A percentile compares a stretch with the other conserved stretches of the same genome.
Evolutionary conservation across 2,797 vertebrate species (phyloP).

Genomic region (Trachurus trachurus): DNA sequence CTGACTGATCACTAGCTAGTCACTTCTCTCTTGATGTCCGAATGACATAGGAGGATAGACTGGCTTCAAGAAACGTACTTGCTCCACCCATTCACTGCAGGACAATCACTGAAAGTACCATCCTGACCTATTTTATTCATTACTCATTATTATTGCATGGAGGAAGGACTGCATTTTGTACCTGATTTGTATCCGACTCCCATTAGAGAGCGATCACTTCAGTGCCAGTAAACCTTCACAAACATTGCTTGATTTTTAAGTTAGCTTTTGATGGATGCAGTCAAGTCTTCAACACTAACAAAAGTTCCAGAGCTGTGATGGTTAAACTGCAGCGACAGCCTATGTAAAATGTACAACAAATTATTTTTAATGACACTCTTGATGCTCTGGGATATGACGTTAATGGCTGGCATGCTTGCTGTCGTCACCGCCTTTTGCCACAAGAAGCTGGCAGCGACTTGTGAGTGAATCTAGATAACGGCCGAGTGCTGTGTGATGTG

Average conservation of each 20-base stretch:
- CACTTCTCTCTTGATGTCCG: too few species aligned
- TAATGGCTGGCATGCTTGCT: slow-evolving; percentile 13
- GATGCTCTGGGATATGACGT: slow-evolving; percentile 22
- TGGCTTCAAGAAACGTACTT: too few species aligned
- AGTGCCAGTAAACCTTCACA: background rate
- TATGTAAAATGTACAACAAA: slow-evolving; percentile 24
- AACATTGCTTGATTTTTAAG: too few species aligned
- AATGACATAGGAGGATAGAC: too few species aligned
- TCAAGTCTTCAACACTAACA: background rate
- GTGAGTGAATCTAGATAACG: slow-evolving; percentile 61
- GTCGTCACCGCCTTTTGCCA: slow-evolving; percentile 12
- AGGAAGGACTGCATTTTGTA: too few species aligned
- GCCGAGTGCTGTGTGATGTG: slow-evolving; percentile 47
- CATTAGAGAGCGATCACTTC: background rate
- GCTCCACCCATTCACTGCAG: too few species aligned
- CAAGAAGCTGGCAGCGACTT: slow-evolving; percentile 34
- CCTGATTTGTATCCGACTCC: background rate
- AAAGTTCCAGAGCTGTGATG: slow-evolving; percentile 6
- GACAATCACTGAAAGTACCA: too few species aligned
- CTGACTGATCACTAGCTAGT: too few species aligned
- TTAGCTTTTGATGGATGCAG: background rate
- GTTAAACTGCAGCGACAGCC: slow-evolving; percentile 1
- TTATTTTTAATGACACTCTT: slow-evolving; percentile 32
- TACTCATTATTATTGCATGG: too few species aligned
- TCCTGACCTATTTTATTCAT: too few species aligned